Evolutionary conservation across 2,888 invertebrate species (phyloP).

Genomic region (Ophioninae sp.): DNA sequence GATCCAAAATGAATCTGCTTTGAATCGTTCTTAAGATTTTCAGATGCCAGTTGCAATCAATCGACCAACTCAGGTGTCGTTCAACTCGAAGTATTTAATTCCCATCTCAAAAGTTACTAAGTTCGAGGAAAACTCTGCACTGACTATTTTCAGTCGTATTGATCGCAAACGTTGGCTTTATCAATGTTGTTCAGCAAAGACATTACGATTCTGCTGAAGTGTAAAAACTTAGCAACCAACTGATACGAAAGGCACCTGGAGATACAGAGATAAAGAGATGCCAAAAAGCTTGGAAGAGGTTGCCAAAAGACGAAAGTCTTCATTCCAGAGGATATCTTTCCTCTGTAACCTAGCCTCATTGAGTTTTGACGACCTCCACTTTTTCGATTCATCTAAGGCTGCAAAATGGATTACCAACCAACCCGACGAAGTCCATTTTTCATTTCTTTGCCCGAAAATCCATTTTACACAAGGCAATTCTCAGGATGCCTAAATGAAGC

Average conservation of each 20-base stretch:
- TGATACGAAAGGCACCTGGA: not conserved
- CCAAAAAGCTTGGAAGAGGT: not conserved
- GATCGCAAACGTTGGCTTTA: conserved; percentile 13
- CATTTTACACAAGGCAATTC: no score
- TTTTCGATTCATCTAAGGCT: not conserved
- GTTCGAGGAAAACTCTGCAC: not conserved
- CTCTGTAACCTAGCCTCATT: not conserved
- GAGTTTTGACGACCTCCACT: no score
- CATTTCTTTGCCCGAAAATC: no score
- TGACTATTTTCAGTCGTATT: not conserved
- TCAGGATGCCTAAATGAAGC: no score
- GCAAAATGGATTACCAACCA: not conserved
- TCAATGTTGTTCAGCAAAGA: conserved; percentile 34
- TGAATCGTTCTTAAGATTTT: not conserved
- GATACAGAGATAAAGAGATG: not conserved
- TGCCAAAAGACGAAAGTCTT: not conserved
- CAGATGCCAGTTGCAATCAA: not conserved
- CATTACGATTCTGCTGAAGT: conserved; percentile 44
- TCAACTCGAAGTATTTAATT: not conserved
- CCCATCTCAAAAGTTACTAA: not conserved
- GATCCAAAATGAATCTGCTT: not conserved
- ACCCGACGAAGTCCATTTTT: no score
- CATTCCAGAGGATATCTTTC: no score
- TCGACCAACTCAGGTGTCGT: not conserved
- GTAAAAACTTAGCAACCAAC: conserved; percentile 32